phyloP scores from a whole-genome alignment of 2,797 vertebrate species.

The Sebastes steindachneri region DNA sequence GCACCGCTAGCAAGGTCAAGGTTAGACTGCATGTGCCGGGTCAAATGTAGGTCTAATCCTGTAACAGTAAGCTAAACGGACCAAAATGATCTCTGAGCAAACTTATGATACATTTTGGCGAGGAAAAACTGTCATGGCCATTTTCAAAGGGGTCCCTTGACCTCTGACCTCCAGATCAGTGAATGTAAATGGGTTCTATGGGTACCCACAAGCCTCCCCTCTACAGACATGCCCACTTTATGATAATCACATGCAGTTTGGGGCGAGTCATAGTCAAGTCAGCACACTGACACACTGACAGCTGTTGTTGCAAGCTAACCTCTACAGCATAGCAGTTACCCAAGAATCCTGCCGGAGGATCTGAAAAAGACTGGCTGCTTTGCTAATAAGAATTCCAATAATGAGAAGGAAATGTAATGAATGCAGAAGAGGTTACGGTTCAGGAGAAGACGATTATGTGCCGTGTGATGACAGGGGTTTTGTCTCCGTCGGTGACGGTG shows the following conservation, averaged over 20 bases:
- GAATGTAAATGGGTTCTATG: too few relatives aligned
- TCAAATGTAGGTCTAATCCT: conserved; percentile 14
- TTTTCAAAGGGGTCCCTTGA: too few relatives aligned
- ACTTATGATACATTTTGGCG: too few relatives aligned
- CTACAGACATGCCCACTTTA: too few relatives aligned
- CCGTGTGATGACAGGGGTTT: background rate
- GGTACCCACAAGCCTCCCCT: too few relatives aligned
- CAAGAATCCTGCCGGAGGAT: background rate
- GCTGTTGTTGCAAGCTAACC: background rate
- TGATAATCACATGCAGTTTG: too few relatives aligned
- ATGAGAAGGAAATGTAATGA: background rate
- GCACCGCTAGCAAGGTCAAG: conserved; percentile 39
- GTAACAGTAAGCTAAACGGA: background rate
- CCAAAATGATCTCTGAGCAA: background rate
- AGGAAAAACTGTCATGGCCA: too few relatives aligned
- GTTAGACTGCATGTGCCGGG: conserved; percentile 42
- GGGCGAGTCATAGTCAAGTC: too few relatives aligned
- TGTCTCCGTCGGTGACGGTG: conserved; percentile 6
- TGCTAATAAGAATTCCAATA: background rate
- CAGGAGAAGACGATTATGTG: conserved; percentile 18
- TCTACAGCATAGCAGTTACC: background rate
- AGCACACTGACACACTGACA: too few relatives aligned
- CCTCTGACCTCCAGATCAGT: too few relatives aligned
- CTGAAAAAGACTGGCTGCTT: background rate
- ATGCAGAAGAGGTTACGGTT: background rate